Base-by-base conservation (phyloP, 2,797 vertebrate species). In the Spondyliosoma cantharus region DNA sequence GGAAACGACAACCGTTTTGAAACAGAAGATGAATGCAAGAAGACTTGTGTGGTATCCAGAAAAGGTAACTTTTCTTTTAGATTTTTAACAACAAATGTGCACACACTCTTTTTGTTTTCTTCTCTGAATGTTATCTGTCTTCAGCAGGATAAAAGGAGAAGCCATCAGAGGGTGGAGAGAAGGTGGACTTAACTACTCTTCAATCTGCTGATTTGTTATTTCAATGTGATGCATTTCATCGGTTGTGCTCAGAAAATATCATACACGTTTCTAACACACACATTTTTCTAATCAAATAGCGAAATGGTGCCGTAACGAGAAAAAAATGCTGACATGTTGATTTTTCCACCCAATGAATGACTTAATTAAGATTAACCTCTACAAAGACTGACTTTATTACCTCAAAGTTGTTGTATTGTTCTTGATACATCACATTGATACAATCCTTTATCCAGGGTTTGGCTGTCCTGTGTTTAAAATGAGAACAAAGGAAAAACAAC, bases 1-100 rank as follows among this genome's bases (percentile, higher is more conserved):
- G 96, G 96, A 83, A 97, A 97, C 46, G 90, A 89, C 20, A 97
- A 97, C 90, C 96, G 96, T 58, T 97, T 94, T 72, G 92, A 96
- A 52, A 95, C 89, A 49, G 95, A 97, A 84, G 93, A 93, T 14
- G 94, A 97, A 74, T 96, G 96, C 81, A 96, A 93, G 91, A 94
- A 92, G 62, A 86, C 90, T 42, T 98, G 96, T 80, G 94, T 96
- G 58, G 45, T 87, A 80, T 85, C 77, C 69, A 88, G 78, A 82
- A 89, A 66, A 95, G 94, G 95, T 95, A 93, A 68, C 67, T 61
- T 52, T 76, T 71, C 43, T 11, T 37, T 37, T 9, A 15, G 17
- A 24, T 65, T 29, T 71, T 37, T n/a, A 32, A 25, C 9, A 32
- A 7, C 0, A 71, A 66, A 65, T 57, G 2, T 17, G 17, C 11